Conservation (phyloP, 2,113 vertebrate species). For the Sapayoa aenigma region DNA sequence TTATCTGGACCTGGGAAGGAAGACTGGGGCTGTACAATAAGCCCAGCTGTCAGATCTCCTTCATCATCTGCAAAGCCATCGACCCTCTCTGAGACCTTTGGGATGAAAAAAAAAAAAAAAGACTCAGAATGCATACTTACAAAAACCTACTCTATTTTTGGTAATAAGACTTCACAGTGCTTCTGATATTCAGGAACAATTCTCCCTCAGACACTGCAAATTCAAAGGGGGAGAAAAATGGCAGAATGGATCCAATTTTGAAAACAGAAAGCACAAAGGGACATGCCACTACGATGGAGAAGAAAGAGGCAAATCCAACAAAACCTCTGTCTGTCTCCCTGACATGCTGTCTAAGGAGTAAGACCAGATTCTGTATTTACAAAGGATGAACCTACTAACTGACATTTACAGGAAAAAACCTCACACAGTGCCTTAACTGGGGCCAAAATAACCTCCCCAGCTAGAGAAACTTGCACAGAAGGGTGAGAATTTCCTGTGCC, state of each 20-base stretch:
- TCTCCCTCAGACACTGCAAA: background rate
- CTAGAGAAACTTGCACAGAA: background rate
- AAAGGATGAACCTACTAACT: background rate
- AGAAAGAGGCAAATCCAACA: background rate
- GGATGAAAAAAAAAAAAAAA: background rate
- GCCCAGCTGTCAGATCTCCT: conserved; percentile 6
- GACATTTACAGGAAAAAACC: background rate
- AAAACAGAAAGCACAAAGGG: background rate
- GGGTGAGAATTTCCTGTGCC: background rate
- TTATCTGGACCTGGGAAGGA: background rate
- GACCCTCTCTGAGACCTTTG: background rate
- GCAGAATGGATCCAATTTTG: background rate
- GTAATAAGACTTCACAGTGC: background rate
- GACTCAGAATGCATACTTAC: background rate
- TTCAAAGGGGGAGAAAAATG: background rate
- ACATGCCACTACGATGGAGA: background rate
- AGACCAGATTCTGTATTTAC: background rate
- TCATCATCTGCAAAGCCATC: background rate
- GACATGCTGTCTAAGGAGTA: background rate
- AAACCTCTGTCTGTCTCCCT: background rate
- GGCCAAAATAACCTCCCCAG: background rate
- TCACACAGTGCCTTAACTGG: background rate
- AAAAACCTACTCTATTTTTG: background rate
- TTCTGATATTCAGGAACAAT: background rate
- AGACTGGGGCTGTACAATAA: background rate